These are phyloP conservation scores for Zeuzera pyrina DNA, from an alignment of 2,888 invertebrate species.

Conservation along the genomic window DNA sequence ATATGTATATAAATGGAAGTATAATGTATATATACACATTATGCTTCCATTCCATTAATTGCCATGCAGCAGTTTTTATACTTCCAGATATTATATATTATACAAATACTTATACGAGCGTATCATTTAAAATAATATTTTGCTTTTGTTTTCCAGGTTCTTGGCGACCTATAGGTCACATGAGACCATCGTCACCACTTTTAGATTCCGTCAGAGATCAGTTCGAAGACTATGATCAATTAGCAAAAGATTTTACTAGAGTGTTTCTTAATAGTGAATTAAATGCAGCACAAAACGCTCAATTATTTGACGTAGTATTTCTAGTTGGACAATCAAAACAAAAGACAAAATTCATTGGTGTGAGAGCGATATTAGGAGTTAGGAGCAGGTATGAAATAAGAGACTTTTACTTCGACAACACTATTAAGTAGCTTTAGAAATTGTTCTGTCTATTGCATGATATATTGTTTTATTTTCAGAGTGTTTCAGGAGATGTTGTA, in stretches of 20 bases:
- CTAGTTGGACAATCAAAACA: constrained; percentile 93
- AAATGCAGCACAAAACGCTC: constrained; percentile 83
- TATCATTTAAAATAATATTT: too few relatives aligned
- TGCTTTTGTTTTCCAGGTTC: constrained; percentile 76
- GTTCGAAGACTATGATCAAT: constrained; percentile 94
- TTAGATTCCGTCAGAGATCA: constrained; percentile 94
- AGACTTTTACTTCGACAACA: too few relatives aligned
- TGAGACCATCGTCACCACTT: constrained; percentile 93
- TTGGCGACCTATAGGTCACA: constrained; percentile 95
- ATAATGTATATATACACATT: background rate
- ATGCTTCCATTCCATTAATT: background rate
- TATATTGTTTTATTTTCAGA: constrained; percentile 58
- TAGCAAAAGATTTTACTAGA: constrained; percentile 92
- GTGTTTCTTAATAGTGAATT: constrained; percentile 90
- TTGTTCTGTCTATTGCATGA: too few relatives aligned
- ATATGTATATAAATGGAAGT: too few relatives aligned
- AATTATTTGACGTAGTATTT: constrained; percentile 92
- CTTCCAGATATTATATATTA: background rate
- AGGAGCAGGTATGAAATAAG: constrained; percentile 81
- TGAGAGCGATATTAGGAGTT: constrained; percentile 92
- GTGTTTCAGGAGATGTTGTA: constrained; percentile 96
- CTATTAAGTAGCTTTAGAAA: too few relatives aligned
- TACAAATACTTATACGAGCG: background rate
- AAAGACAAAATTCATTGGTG: constrained; percentile 91
- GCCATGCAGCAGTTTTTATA: background rate